Conservation (phyloP, 2,113 vertebrate genomes). For the Mustela nigripes region DNA sequence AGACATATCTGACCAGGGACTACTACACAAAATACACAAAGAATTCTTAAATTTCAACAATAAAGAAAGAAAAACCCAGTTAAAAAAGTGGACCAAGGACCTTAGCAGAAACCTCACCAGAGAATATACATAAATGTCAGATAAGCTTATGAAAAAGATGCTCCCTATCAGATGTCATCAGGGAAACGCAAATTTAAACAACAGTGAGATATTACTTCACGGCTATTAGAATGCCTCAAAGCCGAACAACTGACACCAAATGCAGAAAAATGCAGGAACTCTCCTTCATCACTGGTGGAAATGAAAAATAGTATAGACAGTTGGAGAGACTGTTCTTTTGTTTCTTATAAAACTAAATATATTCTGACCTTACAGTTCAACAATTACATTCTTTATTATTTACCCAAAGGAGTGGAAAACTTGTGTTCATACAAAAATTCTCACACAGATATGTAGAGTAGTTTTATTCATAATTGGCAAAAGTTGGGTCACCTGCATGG, state of each 20-base stretch:
- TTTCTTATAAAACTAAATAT: neutral
- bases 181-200: neutral
- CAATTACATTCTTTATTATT: neutral
- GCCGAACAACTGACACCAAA: neutral
- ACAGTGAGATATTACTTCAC: no score
- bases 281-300: neutral
- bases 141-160: neutral
- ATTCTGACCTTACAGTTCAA: no score
- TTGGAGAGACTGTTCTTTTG: neutral
- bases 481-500: neutral
- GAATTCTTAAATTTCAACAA: neutral
- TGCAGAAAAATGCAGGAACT: neutral
- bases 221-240: neutral
- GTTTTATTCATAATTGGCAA: neutral
- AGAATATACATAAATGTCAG: neutral
- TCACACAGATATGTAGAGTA: neutral
- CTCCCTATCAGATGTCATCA: neutral
- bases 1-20: neutral
- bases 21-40: neutral
- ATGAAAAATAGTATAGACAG: neutral
- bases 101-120: neutral
- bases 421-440: neutral
- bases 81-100: neutral
- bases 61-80: neutral
- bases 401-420: neutral